phyloP scores from a whole-genome alignment of 2,113 vertebrate genomes.

The Boulengeromyrus knoepffleri region DNA sequence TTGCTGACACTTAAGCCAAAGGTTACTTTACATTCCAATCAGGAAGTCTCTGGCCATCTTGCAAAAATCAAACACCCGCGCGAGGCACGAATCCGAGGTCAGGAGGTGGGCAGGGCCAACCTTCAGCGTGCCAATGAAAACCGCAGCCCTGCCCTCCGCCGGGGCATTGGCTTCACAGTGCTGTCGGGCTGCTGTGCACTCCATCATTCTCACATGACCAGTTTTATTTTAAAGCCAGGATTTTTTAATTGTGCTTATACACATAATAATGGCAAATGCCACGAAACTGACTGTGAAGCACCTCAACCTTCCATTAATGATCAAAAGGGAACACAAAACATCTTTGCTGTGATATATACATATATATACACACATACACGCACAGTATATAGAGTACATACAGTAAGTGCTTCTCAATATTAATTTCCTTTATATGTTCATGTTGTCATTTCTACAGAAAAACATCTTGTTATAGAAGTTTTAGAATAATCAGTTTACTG shows the following conservation, averaged over 20 bases:
- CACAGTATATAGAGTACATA: not conserved
- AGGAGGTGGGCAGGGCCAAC: slow-evolving; percentile 25
- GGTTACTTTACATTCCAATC: slow-evolving; percentile 57
- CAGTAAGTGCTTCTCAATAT: not conserved
- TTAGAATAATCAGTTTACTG: not conserved
- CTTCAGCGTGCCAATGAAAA: not conserved
- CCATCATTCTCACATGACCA: not conserved
- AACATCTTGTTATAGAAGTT: not conserved
- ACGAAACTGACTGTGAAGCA: not conserved
- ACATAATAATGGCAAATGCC: not conserved
- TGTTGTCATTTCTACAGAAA: not conserved
- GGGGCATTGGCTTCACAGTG: slow-evolving; percentile 54
- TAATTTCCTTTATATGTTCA: not conserved
- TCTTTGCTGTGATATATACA: not conserved
- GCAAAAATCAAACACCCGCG: slow-evolving; percentile 39
- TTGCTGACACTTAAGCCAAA: slow-evolving; percentile 24
- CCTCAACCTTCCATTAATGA: not conserved
- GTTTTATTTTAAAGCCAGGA: not conserved
- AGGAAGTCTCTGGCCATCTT: slow-evolving; percentile 43
- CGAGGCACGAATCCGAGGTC: slow-evolving; percentile 37
- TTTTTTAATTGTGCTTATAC: not conserved
- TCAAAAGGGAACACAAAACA: not conserved
- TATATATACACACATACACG: no score
- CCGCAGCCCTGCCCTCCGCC: slow-evolving; percentile 54
- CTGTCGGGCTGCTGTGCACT: not conserved